Conservation (phyloP, 2,113 vertebrate species). For the Catharus bicknelli region DNA sequence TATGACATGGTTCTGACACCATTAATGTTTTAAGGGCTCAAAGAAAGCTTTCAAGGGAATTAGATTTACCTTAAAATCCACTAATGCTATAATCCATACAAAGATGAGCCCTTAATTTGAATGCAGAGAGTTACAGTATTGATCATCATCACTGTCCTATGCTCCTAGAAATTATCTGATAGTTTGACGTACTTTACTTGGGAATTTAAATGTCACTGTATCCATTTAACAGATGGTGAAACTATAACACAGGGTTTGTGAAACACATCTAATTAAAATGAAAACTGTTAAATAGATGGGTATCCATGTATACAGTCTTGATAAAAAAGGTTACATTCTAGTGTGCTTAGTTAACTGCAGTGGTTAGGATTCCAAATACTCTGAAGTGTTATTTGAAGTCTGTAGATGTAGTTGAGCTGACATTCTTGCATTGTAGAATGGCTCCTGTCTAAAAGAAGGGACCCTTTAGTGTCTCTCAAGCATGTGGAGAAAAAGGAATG, state of each 20-base stretch:
- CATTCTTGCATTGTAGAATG: not conserved
- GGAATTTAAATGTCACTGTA: not conserved
- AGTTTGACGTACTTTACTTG: not conserved
- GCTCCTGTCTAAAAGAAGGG: not conserved
- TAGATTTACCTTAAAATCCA: constrained; percentile 1
- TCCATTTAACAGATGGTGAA: not conserved
- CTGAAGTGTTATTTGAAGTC: not conserved
- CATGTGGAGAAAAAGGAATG: not conserved
- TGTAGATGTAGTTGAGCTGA: not conserved
- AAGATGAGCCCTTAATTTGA: not conserved
- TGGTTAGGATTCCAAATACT: not conserved
- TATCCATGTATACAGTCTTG: not conserved
- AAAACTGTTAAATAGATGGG: not conserved
- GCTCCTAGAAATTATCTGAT: not conserved
- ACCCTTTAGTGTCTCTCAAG: not conserved
- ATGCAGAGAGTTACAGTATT: not conserved
- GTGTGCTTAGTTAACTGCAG: not conserved
- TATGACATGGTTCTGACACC: not conserved
- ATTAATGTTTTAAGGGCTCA: not conserved
- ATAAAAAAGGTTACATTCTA: not conserved
- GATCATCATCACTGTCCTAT: not conserved
- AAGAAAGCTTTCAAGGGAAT: not conserved
- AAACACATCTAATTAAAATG: not conserved
- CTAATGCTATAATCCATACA: not conserved
- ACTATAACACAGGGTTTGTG: not conserved